Conservation (phyloP, 2,888 invertebrate species). For the Eustalomyia histrio region DNA sequence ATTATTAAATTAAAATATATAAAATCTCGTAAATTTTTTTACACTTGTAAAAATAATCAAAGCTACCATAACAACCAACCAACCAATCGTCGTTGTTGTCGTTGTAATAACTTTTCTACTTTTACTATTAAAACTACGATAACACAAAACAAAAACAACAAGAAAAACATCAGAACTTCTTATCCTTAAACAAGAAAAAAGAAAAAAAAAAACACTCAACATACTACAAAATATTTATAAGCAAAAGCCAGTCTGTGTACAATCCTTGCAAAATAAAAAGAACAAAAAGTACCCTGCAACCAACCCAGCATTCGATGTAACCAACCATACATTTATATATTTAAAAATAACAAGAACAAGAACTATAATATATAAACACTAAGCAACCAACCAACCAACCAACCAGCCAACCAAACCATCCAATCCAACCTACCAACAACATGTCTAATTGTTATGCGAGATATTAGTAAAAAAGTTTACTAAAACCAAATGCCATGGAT, state of each 20-base stretch:
- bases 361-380: background rate
- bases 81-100: background rate
- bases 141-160: background rate
- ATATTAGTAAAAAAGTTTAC: slow-evolving; percentile 70
- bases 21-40: background rate
- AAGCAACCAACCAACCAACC: slow-evolving; percentile 15
- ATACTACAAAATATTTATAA: slow-evolving; percentile 3
- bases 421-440: slow-evolving; percentile 37
- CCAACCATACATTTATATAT: background rate
- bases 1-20: background rate
- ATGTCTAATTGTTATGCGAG: slow-evolving; percentile 69
- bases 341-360: slow-evolving; percentile 8
- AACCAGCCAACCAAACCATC: background rate
- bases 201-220: slow-evolving; percentile 4
- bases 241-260: background rate
- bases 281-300: background rate
- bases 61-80: background rate
- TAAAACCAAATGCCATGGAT: slow-evolving; percentile 72
- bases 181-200: slow-evolving; percentile 14
- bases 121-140: background rate
- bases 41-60: slow-evolving; percentile 19
- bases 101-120: slow-evolving; percentile 3
- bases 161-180: background rate
- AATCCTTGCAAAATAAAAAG: background rate
- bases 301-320: slow-evolving; percentile 8